Evolutionary conservation across 2,888 invertebrate species (phyloP), one percentile per base, ranked within the genome.

Genomic region (Catocala nupta): DNA sequence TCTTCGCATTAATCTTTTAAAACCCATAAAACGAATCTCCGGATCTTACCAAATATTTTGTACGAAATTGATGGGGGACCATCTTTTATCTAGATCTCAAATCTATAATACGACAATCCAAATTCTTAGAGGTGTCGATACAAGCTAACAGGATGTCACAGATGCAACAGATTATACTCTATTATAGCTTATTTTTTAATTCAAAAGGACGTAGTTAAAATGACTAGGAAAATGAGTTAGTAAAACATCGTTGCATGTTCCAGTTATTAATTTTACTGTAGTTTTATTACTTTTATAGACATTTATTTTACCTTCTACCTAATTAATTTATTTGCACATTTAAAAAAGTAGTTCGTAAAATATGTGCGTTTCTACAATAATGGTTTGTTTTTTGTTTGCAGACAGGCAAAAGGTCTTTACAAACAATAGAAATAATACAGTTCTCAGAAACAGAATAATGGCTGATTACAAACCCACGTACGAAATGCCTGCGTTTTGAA

Each of bases 101-200:
- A 93, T 93, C 93, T 84, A 74, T 87, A 81, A 82, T 85, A 80
- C 78, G 83, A 77, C 88, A 84, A 91, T 93, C 89, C 90, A 93
- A 90, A 94, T 93, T 94, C 93, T 87, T 93, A 88, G 90, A 94
- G 93, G 94, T 94, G 94, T 93, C 92, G 89, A 93, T 93, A 92
- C 90, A 90, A 85, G 80, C 75, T 78, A 76, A 76, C 85, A 88
- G 83, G 87, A 91, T 91, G 89, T 84, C 81, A 78, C 81, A 81
- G 81, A 84, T 84, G 69, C 77, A 76, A 72, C 70, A 82, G 79
- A 83, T 87, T 75, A 74, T 81, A 78, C 73, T 81, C 81, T 82
- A 80, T 80, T 75, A 82, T 69, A 57, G 71, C 77, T 83, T 81
- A 80, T 73, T 82, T 80, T 77, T 78, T 67, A 73, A 71, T 25